A percentile compares a stretch with the other conserved stretches of the same genome.
Conservation (phyloP, 2,888 invertebrate species). For the Podotricha telesiphe region DNA sequence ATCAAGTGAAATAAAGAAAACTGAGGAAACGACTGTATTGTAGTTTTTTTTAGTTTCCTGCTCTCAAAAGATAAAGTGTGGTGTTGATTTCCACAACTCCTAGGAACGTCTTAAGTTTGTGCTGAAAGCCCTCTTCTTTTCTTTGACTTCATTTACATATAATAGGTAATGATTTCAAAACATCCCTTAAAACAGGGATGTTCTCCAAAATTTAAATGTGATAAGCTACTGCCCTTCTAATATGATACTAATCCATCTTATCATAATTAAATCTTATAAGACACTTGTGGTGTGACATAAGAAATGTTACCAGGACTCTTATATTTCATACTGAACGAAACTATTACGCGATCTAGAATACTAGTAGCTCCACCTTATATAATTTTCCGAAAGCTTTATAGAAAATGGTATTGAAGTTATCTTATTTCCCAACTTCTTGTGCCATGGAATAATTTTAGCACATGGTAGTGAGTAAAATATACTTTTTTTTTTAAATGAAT, state of each 20-base stretch:
- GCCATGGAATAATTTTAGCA: too few species aligned
- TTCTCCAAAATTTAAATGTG: not conserved
- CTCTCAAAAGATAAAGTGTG: too few species aligned
- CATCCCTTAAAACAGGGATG: not conserved
- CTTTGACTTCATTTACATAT: too few species aligned
- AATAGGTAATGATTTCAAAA: not conserved
- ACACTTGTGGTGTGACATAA: not conserved
- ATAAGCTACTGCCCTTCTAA: not conserved
- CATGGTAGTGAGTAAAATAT: too few species aligned
- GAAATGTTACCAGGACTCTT: not conserved
- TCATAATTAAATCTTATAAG: not conserved
- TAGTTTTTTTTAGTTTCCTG: too few species aligned
- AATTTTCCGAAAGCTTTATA: not conserved
- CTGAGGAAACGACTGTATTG: too few species aligned
- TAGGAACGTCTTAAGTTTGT: too few species aligned
- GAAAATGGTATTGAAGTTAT: not conserved
- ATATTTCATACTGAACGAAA: constrained; percentile 1
- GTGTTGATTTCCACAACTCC: too few species aligned
- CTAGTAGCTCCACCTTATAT: not conserved
- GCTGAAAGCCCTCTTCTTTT: too few species aligned
- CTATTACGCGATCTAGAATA: not conserved
- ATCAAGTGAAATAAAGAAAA: too few species aligned
- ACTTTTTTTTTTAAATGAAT: too few species aligned
- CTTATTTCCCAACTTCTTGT: too few species aligned
- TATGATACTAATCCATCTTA: not conserved